Percentiles rank a stretch among this genome's conserved stretches.
phyloP scores from a whole-genome alignment of 2,113 vertebrate species.

The Epinephelus lanceolatus region DNA sequence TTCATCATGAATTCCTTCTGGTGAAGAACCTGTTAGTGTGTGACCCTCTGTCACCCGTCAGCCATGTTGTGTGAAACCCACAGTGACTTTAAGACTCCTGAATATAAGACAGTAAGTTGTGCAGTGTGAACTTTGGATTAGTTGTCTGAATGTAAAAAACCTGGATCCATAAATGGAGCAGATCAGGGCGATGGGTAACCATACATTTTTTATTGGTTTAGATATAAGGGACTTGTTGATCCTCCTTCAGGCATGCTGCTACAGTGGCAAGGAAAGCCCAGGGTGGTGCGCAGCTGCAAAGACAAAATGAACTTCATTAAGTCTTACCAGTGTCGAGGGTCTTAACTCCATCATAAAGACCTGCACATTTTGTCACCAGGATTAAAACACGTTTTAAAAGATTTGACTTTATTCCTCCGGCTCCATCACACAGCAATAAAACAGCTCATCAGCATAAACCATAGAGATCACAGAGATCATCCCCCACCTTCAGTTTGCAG shows the following conservation, averaged over 20 bases:
- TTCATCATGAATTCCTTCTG: too few species aligned
- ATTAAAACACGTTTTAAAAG: neutral
- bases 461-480: constrained; percentile 51
- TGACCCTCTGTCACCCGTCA: too few species aligned
- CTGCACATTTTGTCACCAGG: neutral
- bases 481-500: constrained; percentile 19
- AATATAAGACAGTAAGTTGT: too few species aligned
- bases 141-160: too few species aligned
- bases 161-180: too few species aligned
- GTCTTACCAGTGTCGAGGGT: too few species aligned
- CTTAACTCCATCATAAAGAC: neutral
- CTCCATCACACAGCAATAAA: constrained; percentile 18
- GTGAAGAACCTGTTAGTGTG: too few species aligned
- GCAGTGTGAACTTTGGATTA: too few species aligned
- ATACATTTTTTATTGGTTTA: neutral
- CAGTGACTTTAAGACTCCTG: too few species aligned
- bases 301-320: neutral
- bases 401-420: constrained; percentile 4
- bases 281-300: neutral
- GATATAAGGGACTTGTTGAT: neutral
- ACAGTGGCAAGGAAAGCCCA: neutral
- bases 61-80: too few species aligned
- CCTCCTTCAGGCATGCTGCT: neutral
- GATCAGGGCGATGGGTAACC: neutral
- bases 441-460: constrained; percentile 37